Evolutionary conservation across 1,140 invertebrate genomes (phyloP), one percentile per base, ranked within the genome.

Genomic region (Oryctes rhinoceros): DNA sequence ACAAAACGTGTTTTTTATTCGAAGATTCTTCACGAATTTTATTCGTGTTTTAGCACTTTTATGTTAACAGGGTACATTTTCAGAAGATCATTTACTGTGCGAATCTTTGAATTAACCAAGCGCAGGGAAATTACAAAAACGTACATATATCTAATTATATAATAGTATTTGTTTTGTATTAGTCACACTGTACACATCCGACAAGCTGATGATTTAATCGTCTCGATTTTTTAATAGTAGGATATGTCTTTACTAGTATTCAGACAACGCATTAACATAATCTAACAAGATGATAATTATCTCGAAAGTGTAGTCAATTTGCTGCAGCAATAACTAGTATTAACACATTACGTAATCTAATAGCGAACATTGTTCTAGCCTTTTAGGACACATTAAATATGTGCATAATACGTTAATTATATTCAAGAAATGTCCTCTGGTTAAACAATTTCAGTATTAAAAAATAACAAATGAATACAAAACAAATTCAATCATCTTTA

Each of bases 201-300:
- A 59, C 10, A 59, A 6, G 3, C 4, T 2, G 53, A 59, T 59
- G 53, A 59, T 59, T 59, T 59, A 53, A 53, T 53, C n/a, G 11
- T 59, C n/a, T n/a, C n/a, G 15, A 59, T 4, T 59, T 59, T 59
- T 59, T 59, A 59, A 59, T n/a, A 59, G n/a, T 59, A 59, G 15
- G 15, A 18, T 18, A n/a, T 59, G 53, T 59, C 15, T 59, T 59
- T 39, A 39, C 53, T 4, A 59, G 5, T 59, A 15, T 18, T 18
- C 53, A 59, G 15, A 15, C 18, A 4, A 59, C 10, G 10, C n/a
- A 18, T n/a, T 10, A 59, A 59, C 18, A 59, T 4, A n/a, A 15
- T 59, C 39, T 39, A 39, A 39, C 39, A 18, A 59, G 53, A 15
- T 59, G 5, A 59, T 59, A 15, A 59, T 59, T n/a, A 53, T n/a